Percentiles rank a stretch among this genome's conserved stretches.
phyloP scores from a whole-genome alignment of 2,113 vertebrate genomes.

The Cyanistes caeruleus region DNA sequence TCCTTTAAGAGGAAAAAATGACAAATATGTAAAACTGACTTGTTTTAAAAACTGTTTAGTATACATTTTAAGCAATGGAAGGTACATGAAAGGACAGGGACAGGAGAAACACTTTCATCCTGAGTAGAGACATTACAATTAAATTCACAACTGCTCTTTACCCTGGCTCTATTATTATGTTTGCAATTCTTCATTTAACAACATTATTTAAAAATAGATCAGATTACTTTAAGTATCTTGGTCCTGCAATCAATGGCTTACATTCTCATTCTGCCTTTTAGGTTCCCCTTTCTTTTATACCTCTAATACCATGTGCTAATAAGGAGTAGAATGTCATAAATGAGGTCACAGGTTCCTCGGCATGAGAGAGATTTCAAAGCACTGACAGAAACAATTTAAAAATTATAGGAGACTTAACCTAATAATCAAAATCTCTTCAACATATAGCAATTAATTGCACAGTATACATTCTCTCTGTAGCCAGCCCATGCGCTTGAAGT shows the following conservation, averaged over 20 bases:
- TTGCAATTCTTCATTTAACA: background rate
- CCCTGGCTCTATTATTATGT: background rate
- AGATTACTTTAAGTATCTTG: background rate
- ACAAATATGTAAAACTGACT: background rate
- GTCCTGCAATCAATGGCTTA: background rate
- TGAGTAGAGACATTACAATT: background rate
- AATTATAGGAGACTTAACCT: constrained; percentile 19
- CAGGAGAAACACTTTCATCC: background rate
- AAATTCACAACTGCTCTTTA: background rate
- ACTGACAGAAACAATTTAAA: constrained; percentile 12
- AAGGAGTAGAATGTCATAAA: constrained; percentile 12
- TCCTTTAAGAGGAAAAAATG: background rate
- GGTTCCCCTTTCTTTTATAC: background rate
- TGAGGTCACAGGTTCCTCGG: constrained; percentile 9
- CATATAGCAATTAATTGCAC: constrained; percentile 1
- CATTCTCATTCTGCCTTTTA: background rate
- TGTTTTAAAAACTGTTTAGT: background rate
- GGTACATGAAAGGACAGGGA: background rate
- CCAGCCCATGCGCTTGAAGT: background rate
- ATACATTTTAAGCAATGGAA: background rate
- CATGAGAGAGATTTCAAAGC: constrained; percentile 28
- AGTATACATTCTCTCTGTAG: background rate
- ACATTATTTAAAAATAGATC: background rate
- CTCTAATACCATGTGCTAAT: background rate
- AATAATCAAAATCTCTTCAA: constrained; percentile 16